These are phyloP conservation scores for Dasypus novemcinctus DNA, from an alignment of 2,113 vertebrate species.

Conservation along the genomic window DNA sequence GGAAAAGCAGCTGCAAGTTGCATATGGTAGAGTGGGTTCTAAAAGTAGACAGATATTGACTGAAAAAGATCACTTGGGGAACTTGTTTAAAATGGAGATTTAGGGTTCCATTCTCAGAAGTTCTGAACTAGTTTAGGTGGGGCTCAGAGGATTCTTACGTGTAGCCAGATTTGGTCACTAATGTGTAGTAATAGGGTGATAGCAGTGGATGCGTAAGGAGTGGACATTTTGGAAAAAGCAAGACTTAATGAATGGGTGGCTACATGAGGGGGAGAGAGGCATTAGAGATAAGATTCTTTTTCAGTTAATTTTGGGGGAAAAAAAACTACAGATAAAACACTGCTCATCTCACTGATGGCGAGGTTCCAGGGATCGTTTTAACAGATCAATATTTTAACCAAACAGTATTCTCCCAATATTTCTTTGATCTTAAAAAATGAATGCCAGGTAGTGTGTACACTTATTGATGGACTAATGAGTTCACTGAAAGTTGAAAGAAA, in stretches of 20 bases:
- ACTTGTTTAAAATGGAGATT: background rate
- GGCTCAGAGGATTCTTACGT: background rate
- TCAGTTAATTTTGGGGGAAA: background rate
- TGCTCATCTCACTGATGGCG: background rate
- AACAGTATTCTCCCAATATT: background rate
- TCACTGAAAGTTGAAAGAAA: background rate
- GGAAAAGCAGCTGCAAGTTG: background rate
- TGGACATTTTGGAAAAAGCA: background rate
- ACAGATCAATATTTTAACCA: background rate
- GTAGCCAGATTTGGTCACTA: background rate
- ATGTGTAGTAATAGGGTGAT: background rate
- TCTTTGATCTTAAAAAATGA: constrained; percentile 16
- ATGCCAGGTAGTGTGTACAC: background rate
- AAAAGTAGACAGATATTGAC: background rate
- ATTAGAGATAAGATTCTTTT: background rate
- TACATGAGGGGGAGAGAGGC: background rate
- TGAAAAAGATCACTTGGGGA: background rate
- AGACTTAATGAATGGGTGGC: background rate
- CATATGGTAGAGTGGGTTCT: background rate
- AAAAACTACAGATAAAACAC: background rate
- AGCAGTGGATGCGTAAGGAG: background rate
- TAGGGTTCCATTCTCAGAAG: background rate
- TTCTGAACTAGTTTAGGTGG: background rate
- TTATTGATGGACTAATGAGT: background rate
- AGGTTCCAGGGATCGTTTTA: background rate